A percentile compares a stretch with the other conserved stretches of the same genome.
These are phyloP conservation scores for Rallus crepitans DNA, from an alignment of 2,797 vertebrate species.

Conservation along the genomic window DNA sequence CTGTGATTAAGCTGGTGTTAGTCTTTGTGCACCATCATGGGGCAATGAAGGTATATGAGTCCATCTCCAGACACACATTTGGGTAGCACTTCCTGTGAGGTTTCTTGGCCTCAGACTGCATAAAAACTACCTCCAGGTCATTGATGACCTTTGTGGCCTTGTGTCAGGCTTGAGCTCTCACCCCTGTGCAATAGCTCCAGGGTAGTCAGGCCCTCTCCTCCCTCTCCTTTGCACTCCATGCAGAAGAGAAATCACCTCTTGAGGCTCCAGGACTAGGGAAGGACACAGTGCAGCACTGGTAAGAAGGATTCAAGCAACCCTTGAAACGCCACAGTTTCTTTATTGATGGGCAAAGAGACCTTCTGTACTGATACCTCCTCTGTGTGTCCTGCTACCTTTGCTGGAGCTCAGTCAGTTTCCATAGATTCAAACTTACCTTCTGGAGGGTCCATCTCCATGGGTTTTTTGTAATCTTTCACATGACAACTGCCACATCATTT, in stretches of 20 bases:
- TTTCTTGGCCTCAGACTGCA: neutral
- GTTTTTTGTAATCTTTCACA: neutral
- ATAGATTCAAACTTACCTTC: neutral
- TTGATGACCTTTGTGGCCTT: neutral
- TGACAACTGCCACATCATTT: neutral
- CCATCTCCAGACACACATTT: neutral
- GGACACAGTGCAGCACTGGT: neutral
- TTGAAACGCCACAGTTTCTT: neutral
- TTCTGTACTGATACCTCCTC: neutral
- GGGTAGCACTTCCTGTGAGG: neutral
- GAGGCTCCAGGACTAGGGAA: neutral
- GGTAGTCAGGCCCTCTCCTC: neutral
- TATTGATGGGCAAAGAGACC: neutral
- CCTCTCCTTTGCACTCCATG: neutral
- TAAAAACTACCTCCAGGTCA: neutral
- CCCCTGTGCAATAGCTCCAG: rapidly evolving
- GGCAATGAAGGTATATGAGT: neutral
- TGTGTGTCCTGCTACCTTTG: neutral
- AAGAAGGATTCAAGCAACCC: neutral
- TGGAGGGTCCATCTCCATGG: rapidly evolving
- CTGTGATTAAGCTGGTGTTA: neutral
- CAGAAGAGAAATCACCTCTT: neutral
- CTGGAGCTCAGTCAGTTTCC: neutral
- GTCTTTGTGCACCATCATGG: neutral
- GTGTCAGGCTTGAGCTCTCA: neutral